Percentiles rank a stretch among this genome's conserved stretches.
These are phyloP conservation scores for Asobara japonica DNA, from an alignment of 1,140 invertebrate species.

Conservation along the genomic window DNA sequence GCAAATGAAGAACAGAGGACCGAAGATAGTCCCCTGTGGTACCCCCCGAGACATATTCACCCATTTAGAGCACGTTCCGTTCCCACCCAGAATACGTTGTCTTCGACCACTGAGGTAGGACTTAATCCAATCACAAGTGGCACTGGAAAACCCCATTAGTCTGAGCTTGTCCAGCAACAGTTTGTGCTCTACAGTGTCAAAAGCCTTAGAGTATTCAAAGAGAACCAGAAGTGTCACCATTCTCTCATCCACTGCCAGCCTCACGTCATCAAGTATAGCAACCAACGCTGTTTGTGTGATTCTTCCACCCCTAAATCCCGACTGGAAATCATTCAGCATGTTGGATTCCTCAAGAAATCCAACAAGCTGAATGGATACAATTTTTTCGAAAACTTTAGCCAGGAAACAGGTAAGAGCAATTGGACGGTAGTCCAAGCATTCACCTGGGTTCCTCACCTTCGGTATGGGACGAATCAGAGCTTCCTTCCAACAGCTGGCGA, in stretches of 20 bases:
- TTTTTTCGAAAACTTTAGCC: slow-evolving; percentile 16
- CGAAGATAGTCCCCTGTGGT: neutral
- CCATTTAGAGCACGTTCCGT: neutral
- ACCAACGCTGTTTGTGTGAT: slow-evolving; percentile 33
- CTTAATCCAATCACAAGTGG: neutral
- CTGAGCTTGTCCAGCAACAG: neutral
- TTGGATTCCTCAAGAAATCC: neutral
- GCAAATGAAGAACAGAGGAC: no score
- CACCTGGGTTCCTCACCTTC: no score
- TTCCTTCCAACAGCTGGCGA: neutral
- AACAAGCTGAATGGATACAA: neutral
- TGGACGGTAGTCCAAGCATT: no score
- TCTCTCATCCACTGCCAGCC: slow-evolving; percentile 7
- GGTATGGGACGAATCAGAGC: neutral
- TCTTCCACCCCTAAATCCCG: slow-evolving; percentile 23
- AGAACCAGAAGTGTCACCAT: slow-evolving; percentile 33
- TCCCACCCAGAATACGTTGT: neutral
- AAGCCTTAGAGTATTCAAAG: slow-evolving; percentile 41
- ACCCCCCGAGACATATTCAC: neutral
- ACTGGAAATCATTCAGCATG: slow-evolving; percentile 20
- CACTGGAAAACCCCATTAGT: neutral
- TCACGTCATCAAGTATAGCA: slow-evolving; percentile 27
- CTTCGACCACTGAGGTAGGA: neutral
- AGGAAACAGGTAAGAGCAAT: neutral
- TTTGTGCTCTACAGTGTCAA: no score